These are phyloP conservation scores for Phyllotreta striolata DNA, from an alignment of 2,888 invertebrate species.

Conservation along the genomic window DNA sequence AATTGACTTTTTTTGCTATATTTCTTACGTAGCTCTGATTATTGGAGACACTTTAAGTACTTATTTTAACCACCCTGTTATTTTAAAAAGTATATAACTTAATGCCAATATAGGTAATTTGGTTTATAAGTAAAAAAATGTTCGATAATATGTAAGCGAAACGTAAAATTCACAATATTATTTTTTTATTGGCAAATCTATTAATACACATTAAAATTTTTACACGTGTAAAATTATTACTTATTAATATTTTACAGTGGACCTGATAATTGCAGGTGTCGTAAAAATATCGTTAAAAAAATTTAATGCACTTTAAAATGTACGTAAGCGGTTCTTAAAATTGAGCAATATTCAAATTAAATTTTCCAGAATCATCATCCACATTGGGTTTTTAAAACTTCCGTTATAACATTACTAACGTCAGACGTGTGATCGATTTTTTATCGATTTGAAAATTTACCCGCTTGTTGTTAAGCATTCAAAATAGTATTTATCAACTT, in stretches of 20 bases:
- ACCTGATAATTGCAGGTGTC: slow-evolving; percentile 1
- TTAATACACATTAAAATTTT: slow-evolving; percentile 8
- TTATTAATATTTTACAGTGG: slow-evolving; percentile 3
- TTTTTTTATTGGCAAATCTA: background rate
- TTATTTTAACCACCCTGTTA: background rate
- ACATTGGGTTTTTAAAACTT: too few relatives aligned
- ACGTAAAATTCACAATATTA: background rate
- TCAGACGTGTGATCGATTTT: too few relatives aligned
- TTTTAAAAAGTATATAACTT: too few relatives aligned
- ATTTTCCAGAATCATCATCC: background rate
- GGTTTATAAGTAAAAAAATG: too few relatives aligned
- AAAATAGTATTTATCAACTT: too few relatives aligned
- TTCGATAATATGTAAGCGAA: background rate
- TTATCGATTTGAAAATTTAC: too few relatives aligned
- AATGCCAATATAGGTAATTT: too few relatives aligned
- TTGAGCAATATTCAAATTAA: background rate
- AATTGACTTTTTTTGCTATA: too few relatives aligned
- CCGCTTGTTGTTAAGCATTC: too few relatives aligned
- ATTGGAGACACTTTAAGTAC: background rate
- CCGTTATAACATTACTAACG: too few relatives aligned
- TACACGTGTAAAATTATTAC: slow-evolving; percentile 13
- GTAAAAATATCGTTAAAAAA: slow-evolving; percentile 8
- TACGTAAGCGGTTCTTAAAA: slow-evolving; percentile 5
- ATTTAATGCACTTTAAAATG: background rate
- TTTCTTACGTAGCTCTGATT: background rate